Evolutionary conservation across 2,113 vertebrate species (phyloP).

Genomic region (Brachyhypopomus gauderio): DNA sequence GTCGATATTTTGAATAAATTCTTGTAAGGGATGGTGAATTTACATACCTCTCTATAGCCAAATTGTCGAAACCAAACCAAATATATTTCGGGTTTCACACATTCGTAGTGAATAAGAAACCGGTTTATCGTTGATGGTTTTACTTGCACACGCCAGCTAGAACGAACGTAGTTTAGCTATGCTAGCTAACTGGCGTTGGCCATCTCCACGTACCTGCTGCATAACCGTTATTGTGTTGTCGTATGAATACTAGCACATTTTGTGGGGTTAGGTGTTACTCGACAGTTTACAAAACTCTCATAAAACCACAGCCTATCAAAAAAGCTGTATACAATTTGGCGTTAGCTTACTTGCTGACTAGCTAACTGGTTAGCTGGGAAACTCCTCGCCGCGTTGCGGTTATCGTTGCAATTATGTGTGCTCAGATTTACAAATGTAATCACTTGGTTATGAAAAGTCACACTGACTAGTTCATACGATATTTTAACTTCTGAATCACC

Average conservation of each 20-base stretch:
- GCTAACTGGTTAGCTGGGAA: neutral
- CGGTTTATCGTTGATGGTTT: neutral
- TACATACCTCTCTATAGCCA: neutral
- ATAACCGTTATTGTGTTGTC: neutral
- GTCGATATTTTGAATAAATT: slow-evolving; percentile 36
- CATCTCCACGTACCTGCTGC: neutral
- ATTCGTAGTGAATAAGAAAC: neutral
- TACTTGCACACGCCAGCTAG: neutral
- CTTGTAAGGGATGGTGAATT: slow-evolving; percentile 18
- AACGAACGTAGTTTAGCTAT: neutral
- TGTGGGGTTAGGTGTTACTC: neutral
- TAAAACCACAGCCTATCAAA: neutral
- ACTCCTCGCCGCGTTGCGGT: neutral
- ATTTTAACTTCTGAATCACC: no score
- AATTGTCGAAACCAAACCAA: neutral
- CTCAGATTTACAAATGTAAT: no score
- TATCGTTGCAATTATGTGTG: neutral
- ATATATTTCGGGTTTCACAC: no score
- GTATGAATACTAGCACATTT: neutral
- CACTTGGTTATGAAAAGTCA: no score
- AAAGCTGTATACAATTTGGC: neutral
- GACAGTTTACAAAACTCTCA: neutral
- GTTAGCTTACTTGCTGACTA: neutral
- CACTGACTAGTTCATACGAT: no score
- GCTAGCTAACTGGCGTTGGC: neutral